Percentiles rank a stretch among this genome's conserved stretches.
These are phyloP conservation scores for Petrocephalus schoutedeni DNA, from an alignment of 2,797 vertebrate genomes.

Conservation along the genomic window DNA sequence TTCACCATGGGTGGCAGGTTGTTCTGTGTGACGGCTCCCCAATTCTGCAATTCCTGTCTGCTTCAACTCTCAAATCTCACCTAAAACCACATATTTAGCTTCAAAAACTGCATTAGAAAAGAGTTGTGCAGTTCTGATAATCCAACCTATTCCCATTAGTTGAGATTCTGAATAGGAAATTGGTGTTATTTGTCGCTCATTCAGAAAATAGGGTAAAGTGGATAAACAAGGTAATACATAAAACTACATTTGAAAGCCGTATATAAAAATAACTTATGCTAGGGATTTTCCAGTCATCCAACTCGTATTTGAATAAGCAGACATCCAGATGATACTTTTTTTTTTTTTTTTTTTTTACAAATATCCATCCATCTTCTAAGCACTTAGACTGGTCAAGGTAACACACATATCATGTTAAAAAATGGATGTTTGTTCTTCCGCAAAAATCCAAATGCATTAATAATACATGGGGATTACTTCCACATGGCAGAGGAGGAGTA, in stretches of 20 bases:
- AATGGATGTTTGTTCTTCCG: not conserved
- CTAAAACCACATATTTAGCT: not conserved
- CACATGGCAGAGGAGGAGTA: not conserved
- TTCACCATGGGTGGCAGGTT: not conserved
- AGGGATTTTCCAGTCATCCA: not conserved
- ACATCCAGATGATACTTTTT: not conserved
- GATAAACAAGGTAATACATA: not conserved
- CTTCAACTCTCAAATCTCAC: not conserved
- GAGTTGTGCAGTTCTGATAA: not conserved
- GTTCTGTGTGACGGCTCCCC: not conserved
- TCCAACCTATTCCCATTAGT: not conserved
- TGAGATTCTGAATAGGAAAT: not conserved
- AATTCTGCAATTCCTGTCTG: not conserved
- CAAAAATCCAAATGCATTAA: slow-evolving; percentile 7
- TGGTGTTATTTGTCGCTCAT: not conserved
- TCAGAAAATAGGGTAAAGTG: not conserved
- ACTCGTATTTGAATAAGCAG: not conserved
- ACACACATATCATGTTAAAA: not conserved
- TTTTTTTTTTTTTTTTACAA: not conserved
- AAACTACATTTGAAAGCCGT: not conserved
- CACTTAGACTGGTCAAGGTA: slow-evolving; percentile 4
- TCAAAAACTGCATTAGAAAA: not conserved
- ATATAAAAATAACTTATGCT: not conserved
- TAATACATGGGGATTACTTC: slow-evolving; percentile 7
- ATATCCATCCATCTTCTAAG: not conserved